Percentiles rank a stretch among this genome's conserved stretches.
phyloP scores from a whole-genome alignment of 35 echinoderm and acorn worm genomes.

The Heliocidaris erythrogramma region DNA sequence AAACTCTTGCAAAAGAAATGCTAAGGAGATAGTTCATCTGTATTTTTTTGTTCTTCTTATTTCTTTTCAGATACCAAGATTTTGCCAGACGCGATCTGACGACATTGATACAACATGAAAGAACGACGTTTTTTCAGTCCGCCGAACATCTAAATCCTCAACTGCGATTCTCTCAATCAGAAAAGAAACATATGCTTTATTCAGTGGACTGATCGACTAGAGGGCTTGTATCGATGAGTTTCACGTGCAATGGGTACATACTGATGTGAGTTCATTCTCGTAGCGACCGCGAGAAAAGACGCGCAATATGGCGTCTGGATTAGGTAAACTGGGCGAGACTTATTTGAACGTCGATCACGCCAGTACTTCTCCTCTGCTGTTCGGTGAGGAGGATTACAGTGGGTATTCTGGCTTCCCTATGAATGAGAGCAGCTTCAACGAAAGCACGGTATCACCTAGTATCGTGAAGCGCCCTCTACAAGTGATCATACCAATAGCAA shows the following conservation, averaged over 20 bases:
- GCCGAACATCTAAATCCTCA: neutral
- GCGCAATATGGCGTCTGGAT: conserved; percentile 28
- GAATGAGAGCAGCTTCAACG: conserved; percentile 30
- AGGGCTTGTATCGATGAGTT: neutral
- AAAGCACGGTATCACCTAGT: conserved; percentile 13
- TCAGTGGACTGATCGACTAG: neutral
- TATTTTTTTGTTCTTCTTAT: neutral
- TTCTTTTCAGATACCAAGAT: neutral
- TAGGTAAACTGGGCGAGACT: conserved; percentile 26
- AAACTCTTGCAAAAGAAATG: neutral
- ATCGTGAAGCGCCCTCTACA: conserved; percentile 3
- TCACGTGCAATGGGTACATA: neutral
- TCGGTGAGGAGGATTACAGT: conserved; percentile 41
- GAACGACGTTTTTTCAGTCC: neutral
- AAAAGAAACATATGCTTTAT: neutral
- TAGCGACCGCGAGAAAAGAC: neutral
- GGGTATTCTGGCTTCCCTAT: conserved; percentile 17
- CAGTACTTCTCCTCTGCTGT: neutral
- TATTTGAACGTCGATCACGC: conserved; percentile 27
- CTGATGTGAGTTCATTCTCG: neutral
- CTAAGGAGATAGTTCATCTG: neutral
- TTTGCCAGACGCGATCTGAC: neutral
- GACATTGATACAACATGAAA: neutral
- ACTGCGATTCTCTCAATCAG: neutral
- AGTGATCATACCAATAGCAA: conserved; percentile 74